Conservation (phyloP, 2,888 invertebrate species). For the Thereva unica region DNA sequence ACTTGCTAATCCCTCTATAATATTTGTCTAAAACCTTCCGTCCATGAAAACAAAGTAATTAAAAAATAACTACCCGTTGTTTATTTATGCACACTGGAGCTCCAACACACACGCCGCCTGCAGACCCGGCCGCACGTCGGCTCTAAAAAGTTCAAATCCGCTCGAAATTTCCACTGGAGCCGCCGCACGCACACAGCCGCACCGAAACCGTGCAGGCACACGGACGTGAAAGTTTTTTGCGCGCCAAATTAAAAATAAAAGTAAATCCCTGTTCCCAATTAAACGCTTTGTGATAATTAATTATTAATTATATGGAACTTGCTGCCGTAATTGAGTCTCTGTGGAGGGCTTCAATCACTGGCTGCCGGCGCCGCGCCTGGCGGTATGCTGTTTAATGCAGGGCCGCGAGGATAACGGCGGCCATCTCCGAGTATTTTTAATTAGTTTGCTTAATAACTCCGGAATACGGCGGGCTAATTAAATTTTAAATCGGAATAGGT, state of each 20-base stretch:
- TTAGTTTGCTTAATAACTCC: slow-evolving; percentile 40
- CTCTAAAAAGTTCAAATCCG: no score
- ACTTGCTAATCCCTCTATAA: no score
- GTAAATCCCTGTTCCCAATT: slow-evolving; percentile 46
- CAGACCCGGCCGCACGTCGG: no score
- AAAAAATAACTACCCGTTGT: no score
- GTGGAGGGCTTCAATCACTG: slow-evolving; percentile 44
- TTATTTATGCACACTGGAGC: no score
- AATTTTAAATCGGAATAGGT: slow-evolving; percentile 40
- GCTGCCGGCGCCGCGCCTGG: neutral
- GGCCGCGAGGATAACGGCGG: slow-evolving; percentile 19
- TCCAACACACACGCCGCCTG: no score
- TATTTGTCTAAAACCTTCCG: no score
- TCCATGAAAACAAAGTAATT: no score
- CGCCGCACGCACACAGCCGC: no score
- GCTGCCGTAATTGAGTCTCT: slow-evolving; percentile 45
- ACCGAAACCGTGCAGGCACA: no score
- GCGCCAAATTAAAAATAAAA: slow-evolving; percentile 34
- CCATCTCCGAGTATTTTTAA: slow-evolving; percentile 33
- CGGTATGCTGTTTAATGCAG: slow-evolving; percentile 15
- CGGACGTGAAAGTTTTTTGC: no score
- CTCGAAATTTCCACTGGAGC: no score
- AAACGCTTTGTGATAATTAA: slow-evolving; percentile 46
- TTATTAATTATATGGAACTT: slow-evolving; percentile 46
- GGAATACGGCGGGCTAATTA: slow-evolving; percentile 39